Evolutionary conservation across 2,797 vertebrate species (phyloP).

Genomic region (Halcyon leucocephala): DNA sequence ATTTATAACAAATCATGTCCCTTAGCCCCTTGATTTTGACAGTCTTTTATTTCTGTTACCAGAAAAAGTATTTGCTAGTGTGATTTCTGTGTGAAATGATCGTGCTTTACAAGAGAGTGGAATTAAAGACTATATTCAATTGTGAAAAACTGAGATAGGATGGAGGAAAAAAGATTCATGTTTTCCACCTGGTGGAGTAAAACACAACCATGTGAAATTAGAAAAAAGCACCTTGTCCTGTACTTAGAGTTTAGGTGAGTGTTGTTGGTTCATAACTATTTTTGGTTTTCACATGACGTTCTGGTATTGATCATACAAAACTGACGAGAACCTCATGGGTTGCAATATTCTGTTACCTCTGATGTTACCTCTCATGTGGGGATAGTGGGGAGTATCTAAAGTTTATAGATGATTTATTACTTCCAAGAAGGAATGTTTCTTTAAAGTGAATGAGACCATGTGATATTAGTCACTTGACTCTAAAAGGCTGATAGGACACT

Average conservation of each 20-base stretch:
- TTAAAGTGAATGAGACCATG: slow-evolving; percentile 7
- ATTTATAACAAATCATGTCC: slow-evolving; percentile 74
- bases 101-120: slow-evolving; percentile 14
- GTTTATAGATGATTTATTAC: slow-evolving; percentile 29
- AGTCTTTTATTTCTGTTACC: slow-evolving; percentile 64
- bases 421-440: slow-evolving; percentile 65
- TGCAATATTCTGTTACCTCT: slow-evolving; percentile 30
- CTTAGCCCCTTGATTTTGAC: slow-evolving; percentile 73
- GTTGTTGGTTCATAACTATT: slow-evolving; percentile 26
- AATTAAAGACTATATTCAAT: slow-evolving; percentile 41
- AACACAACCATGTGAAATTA: slow-evolving; percentile 54
- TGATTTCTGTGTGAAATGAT: slow-evolving; percentile 44
- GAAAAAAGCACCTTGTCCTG: slow-evolving; percentile 64
- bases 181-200: slow-evolving; percentile 40
- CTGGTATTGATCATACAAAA: slow-evolving; percentile 12
- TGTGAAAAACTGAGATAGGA: slow-evolving; percentile 4
- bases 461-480: slow-evolving; percentile 59
- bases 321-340: slow-evolving; percentile 27
- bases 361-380: slow-evolving; percentile 16
- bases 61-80: background rate
- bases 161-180: background rate
- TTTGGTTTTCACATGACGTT: slow-evolving; percentile 36
- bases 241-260: slow-evolving; percentile 70
- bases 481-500: slow-evolving; percentile 26
- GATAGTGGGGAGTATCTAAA: slow-evolving; percentile 19